These are phyloP conservation scores for Pygathrix nemaeus DNA, from an alignment of 2,113 vertebrate species.

Conservation along the genomic window DNA sequence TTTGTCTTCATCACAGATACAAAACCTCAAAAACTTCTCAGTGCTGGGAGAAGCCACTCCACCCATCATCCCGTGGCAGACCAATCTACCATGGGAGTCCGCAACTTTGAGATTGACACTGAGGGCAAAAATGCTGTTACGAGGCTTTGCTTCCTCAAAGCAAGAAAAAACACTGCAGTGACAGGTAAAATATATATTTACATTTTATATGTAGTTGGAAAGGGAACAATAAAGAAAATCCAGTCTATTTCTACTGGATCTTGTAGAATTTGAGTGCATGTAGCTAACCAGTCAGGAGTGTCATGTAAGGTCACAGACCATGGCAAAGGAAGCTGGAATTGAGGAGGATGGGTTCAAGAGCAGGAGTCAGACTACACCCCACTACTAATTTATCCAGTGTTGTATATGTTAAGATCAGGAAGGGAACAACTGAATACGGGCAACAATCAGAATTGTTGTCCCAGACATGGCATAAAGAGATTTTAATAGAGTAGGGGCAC, in stretches of 20 bases:
- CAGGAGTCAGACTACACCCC: neutral
- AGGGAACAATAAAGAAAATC: neutral
- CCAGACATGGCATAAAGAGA: neutral
- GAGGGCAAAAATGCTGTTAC: slow-evolving; percentile 76
- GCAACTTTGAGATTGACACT: slow-evolving; percentile 60
- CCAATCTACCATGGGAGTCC: neutral
- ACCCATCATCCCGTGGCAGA: neutral
- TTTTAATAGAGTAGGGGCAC: neutral
- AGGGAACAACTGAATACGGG: neutral
- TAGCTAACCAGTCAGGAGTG: neutral
- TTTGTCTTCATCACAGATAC: slow-evolving; percentile 63
- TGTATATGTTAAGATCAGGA: neutral
- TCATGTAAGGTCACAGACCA: neutral
- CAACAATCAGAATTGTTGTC: neutral
- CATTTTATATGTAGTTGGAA: neutral
- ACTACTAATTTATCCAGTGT: neutral
- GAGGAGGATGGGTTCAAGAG: neutral
- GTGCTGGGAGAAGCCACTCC: neutral
- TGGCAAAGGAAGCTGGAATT: accelerated
- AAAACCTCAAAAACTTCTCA: neutral
- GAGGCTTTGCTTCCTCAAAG: slow-evolving; percentile 85
- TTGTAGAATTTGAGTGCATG: neutral
- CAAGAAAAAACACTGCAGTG: slow-evolving; percentile 73
- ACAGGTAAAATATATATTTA: slow-evolving; percentile 81
- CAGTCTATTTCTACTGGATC: neutral